These are phyloP conservation scores for Manis crassicaudata DNA, from an alignment of 2,797 vertebrate species.

Conservation along the genomic window DNA sequence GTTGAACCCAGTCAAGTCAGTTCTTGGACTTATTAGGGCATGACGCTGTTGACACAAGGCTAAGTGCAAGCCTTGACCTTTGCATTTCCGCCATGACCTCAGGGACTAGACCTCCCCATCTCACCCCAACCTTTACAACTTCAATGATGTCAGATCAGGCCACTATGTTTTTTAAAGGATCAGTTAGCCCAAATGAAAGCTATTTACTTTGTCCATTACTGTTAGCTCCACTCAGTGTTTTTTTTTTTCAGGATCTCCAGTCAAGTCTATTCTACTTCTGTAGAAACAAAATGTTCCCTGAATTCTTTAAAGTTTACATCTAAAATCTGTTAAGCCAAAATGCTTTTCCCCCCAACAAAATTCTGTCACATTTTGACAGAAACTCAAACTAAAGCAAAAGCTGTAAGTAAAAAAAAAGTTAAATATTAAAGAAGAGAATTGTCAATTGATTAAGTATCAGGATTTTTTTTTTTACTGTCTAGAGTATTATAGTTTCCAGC, in stretches of 20 bases:
- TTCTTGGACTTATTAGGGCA: slow-evolving; percentile 81
- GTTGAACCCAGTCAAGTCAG: slow-evolving; percentile 74
- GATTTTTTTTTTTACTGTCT: neutral
- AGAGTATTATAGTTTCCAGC: neutral
- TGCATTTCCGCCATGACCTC: slow-evolving; percentile 83
- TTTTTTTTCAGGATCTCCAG: neutral
- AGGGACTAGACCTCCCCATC: slow-evolving; percentile 77
- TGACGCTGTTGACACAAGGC: slow-evolving; percentile 84
- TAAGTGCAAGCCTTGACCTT: slow-evolving; percentile 86
- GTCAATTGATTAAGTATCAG: neutral
- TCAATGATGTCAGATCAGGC: slow-evolving; percentile 77
- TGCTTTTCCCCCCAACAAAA: neutral
- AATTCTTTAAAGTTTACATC: slow-evolving; percentile 44
- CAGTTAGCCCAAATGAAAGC: slow-evolving; percentile 76
- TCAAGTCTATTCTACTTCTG: neutral
- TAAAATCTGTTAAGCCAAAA: slow-evolving; percentile 54
- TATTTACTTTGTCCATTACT: slow-evolving; percentile 76
- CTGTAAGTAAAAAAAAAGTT: slow-evolving; percentile 36
- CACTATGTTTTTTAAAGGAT: slow-evolving; percentile 74
- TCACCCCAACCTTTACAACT: slow-evolving; percentile 72
- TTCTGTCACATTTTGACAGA: slow-evolving; percentile 7
- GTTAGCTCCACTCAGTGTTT: slow-evolving; percentile 61
- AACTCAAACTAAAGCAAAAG: slow-evolving; percentile 28
- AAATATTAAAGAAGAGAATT: neutral
- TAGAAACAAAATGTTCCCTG: slow-evolving; percentile 54